phyloP scores from a whole-genome alignment of 1,140 invertebrate species.

The Drosophila ambigua region DNA sequence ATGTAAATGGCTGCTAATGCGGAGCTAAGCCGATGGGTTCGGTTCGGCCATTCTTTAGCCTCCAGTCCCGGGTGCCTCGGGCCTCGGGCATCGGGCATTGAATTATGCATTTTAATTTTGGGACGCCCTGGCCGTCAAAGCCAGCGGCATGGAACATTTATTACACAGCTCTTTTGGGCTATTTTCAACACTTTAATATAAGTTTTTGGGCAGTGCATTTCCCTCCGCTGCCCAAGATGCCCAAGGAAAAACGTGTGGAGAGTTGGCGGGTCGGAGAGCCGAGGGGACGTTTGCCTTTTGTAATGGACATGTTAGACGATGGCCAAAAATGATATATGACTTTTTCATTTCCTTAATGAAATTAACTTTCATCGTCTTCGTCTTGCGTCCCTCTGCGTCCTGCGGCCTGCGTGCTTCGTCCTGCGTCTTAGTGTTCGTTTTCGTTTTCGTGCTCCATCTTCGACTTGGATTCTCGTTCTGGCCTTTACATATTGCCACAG shows the following conservation, averaged over 20 bases:
- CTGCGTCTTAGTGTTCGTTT: conserved; percentile 18
- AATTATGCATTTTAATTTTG: conserved; percentile 81
- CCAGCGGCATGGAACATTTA: conserved; percentile 68
- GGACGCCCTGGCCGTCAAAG: conserved; percentile 56
- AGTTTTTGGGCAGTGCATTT: conserved; percentile 63
- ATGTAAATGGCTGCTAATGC: conserved; percentile 67
- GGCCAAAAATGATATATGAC: conserved; percentile 80
- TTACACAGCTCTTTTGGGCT: conserved; percentile 59
- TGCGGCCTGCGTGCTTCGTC: background rate
- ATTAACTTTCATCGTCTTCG: conserved; percentile 65
- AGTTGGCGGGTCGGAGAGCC: conserved; percentile 1
- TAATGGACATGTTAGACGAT: conserved; percentile 80
- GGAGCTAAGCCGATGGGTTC: conserved; percentile 39
- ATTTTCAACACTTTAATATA: conserved; percentile 77
- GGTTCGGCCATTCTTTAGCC: background rate
- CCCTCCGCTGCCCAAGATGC: conserved; percentile 37
- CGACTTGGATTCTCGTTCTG: conserved; percentile 14
- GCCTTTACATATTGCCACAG: conserved; percentile 72
- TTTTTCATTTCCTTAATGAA: conserved; percentile 83
- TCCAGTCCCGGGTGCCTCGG: too few relatives aligned
- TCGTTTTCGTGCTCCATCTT: conserved; percentile 1
- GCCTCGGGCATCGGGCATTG: conserved; percentile 37
- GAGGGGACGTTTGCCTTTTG: conserved; percentile 51
- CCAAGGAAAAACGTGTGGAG: conserved; percentile 16
- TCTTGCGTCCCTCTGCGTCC: background rate